Conservation (phyloP, 2,888 invertebrate species). For the Aporophyla lueneburgensis region DNA sequence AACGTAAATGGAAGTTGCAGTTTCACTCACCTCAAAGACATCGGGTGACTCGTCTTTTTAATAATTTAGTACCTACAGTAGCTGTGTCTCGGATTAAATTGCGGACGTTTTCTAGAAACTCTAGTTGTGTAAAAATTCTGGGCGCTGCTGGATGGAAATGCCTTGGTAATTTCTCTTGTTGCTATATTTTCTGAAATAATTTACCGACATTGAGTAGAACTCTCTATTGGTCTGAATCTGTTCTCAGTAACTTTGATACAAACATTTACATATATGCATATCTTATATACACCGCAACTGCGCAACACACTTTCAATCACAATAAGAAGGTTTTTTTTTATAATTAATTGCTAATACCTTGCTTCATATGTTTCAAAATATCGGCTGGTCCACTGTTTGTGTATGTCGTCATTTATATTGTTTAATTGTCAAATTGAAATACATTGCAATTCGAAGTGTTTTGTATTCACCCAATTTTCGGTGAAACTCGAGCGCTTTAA, state of each 20-base stretch:
- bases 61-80: constrained; percentile 33
- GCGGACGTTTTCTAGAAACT: constrained; percentile 5
- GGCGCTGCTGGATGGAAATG: too few relatives aligned
- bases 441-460: too few relatives aligned
- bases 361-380: neutral
- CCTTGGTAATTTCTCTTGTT: neutral
- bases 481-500: too few relatives aligned
- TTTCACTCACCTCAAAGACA: constrained; percentile 47
- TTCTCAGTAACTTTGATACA: neutral
- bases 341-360: too few relatives aligned
- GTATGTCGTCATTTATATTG: too few relatives aligned
- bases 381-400: too few relatives aligned
- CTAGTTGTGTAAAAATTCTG: neutral
- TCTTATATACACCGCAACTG: too few relatives aligned
- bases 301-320: too few relatives aligned
- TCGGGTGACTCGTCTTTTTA: constrained; percentile 44
- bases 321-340: too few relatives aligned
- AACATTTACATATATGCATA: neutral
- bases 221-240: neutral
- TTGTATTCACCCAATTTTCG: too few relatives aligned
- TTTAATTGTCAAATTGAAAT: neutral
- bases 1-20: constrained; percentile 50
- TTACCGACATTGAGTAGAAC: neutral
- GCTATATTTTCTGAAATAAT: neutral
- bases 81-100: constrained; percentile 15